Percentiles rank a stretch among this genome's conserved stretches.
phyloP scores from a whole-genome alignment of 2,113 vertebrate species.

The Pachyramphus minor region DNA sequence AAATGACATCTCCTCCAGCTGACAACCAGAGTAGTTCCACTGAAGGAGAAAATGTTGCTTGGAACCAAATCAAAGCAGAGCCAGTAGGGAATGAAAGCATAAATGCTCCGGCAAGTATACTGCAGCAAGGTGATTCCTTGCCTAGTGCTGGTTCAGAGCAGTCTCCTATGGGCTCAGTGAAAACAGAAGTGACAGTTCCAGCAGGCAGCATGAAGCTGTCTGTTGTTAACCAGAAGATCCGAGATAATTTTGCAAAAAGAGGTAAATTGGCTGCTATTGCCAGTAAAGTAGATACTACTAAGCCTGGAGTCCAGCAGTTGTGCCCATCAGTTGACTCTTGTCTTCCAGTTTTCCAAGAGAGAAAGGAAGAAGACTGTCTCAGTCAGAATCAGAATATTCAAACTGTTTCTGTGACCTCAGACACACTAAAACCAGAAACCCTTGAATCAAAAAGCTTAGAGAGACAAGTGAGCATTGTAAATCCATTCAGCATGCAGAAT shows the following conservation, averaged over 20 bases:
- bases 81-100: conserved; percentile 30
- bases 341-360: conserved; percentile 70
- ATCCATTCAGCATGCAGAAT: conserved; percentile 67
- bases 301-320: conserved; percentile 34
- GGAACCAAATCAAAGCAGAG: conserved; percentile 61
- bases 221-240: conserved; percentile 65
- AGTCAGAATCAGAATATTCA: conserved; percentile 51
- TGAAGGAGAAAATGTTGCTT: not conserved
- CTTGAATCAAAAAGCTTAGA: conserved; percentile 70
- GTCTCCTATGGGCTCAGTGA: not conserved
- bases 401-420: conserved; percentile 62
- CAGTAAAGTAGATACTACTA: conserved; percentile 3
- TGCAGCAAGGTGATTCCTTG: conserved; percentile 21
- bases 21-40: conserved; percentile 6
- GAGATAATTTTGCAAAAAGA: conserved; percentile 63
- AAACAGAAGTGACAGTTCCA: conserved; percentile 57
- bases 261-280: conserved; percentile 45
- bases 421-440: conserved; percentile 62
- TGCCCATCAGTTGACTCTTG: conserved; percentile 43
- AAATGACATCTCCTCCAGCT: conserved; percentile 9
- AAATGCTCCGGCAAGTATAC: not conserved
- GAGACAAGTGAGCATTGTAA: conserved; percentile 65
- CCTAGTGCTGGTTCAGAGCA: conserved; percentile 33
- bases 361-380: conserved; percentile 56
- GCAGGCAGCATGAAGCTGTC: conserved; percentile 49